Evolutionary conservation across 2,113 vertebrate genomes (phyloP).

Genomic region (Antigone vipio): DNA sequence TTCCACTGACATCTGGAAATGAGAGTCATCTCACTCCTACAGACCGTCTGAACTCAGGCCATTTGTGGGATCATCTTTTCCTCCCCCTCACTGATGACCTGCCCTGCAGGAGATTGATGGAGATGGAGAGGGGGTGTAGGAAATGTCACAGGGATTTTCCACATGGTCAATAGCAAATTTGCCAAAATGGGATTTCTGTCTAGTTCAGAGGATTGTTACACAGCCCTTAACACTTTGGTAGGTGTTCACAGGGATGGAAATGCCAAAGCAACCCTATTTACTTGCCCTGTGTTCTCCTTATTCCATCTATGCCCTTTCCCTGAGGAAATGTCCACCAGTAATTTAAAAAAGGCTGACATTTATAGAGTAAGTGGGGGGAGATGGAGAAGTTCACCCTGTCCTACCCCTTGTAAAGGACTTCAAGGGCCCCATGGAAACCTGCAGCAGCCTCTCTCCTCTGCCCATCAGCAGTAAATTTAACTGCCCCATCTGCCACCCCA

Average conservation of each 20-base stretch:
- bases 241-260: not conserved
- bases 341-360: not conserved
- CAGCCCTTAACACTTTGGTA: not conserved
- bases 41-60: conserved; percentile 2
- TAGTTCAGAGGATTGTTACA: not conserved
- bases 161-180: conserved; percentile 12
- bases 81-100: not conserved
- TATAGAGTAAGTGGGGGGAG: not conserved
- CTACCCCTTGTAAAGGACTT: not conserved
- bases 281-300: not conserved
- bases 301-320: not conserved
- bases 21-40: not conserved
- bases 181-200: not conserved
- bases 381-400: not conserved
- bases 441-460: not conserved
- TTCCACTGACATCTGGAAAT: not conserved
- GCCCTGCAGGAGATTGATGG: not conserved
- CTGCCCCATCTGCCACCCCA: conserved; percentile 20
- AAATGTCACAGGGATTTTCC: not conserved
- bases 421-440: not conserved
- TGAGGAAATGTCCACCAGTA: not conserved
- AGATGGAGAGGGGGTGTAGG: not conserved
- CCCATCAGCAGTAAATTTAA: conserved; percentile 24
- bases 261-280: not conserved
- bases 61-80: conserved; percentile 29